These are phyloP conservation scores for Nasonia longicornis DNA, from an alignment of 1,140 invertebrate genomes.

Conservation along the genomic window DNA sequence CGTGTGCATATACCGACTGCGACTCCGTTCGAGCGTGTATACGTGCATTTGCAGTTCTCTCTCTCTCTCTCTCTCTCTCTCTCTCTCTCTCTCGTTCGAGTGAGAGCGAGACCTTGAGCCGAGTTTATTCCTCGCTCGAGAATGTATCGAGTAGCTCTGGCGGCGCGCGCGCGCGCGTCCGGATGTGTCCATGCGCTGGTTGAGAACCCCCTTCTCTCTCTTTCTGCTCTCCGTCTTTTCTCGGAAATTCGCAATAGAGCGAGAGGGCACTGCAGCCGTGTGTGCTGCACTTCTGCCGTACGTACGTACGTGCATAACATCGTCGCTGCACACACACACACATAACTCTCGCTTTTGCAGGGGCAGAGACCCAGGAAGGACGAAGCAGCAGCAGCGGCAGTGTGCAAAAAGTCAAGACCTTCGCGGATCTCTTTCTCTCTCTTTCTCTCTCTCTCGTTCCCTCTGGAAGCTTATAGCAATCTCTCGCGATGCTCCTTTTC, in stretches of 20 bases:
- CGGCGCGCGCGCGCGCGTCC: background rate
- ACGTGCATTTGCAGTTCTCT: background rate
- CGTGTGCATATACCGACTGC: too few species aligned
- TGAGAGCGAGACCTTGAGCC: background rate
- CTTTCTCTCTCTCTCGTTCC: constrained; percentile 8
- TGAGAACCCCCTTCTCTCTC: constrained; percentile 29
- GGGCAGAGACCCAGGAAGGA: constrained; percentile 70
- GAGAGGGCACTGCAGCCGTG: background rate
- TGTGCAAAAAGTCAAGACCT: constrained; percentile 20
- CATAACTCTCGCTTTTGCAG: constrained; percentile 40
- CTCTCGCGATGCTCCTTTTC: constrained; percentile 6
- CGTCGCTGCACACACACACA: constrained; percentile 1
- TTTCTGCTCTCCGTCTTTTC: background rate
- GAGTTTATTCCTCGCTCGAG: constrained; percentile 50
- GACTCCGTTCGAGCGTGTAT: background rate
- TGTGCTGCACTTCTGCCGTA: constrained; percentile 30
- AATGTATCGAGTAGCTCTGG: constrained; percentile 36
- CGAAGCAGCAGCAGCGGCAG: constrained; percentile 45
- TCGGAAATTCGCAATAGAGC: constrained; percentile 44
- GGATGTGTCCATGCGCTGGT: background rate
- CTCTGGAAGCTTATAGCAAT: background rate
- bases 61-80: background rate
- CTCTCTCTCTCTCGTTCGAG: background rate
- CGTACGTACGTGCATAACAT: background rate
- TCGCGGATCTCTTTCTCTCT: constrained; percentile 40